Evolutionary conservation across 2,888 invertebrate species (phyloP).

Genomic region (Gnatocerus cornutus): DNA sequence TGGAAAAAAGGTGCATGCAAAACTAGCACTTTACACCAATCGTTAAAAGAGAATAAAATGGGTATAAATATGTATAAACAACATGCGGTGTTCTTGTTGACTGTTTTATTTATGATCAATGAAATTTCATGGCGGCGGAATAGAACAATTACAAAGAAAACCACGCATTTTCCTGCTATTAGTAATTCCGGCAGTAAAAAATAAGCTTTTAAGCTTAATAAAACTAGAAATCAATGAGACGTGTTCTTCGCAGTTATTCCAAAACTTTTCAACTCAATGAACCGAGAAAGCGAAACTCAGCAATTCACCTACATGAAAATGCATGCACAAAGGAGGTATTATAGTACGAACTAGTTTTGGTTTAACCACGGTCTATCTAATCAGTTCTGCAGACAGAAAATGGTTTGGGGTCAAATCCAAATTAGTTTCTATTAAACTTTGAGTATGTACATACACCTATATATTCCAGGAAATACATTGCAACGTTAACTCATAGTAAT

Average conservation of each 20-base stretch:
- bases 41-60: not conserved
- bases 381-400: not conserved
- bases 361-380: not conserved
- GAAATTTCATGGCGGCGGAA: not conserved
- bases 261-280: not conserved
- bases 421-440: constrained; percentile 1
- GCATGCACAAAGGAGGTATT: not conserved
- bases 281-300: not conserved
- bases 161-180: too few relatives aligned
- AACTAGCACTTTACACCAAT: constrained; percentile 5
- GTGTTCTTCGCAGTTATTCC: not conserved
- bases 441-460: not conserved
- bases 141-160: too few relatives aligned
- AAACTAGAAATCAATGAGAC: too few relatives aligned
- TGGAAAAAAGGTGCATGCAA: constrained; percentile 1
- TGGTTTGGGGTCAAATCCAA: constrained; percentile 1
- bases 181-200: too few relatives aligned
- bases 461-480: not conserved
- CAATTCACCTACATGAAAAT: not conserved
- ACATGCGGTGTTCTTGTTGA: not conserved
- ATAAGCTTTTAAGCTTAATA: too few relatives aligned
- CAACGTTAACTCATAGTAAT: too few relatives aligned
- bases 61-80: not conserved
- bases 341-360: not conserved
- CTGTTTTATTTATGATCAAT: not conserved